phyloP scores from a whole-genome alignment of 2,888 invertebrate species.

The Drosophila anceps region DNA sequence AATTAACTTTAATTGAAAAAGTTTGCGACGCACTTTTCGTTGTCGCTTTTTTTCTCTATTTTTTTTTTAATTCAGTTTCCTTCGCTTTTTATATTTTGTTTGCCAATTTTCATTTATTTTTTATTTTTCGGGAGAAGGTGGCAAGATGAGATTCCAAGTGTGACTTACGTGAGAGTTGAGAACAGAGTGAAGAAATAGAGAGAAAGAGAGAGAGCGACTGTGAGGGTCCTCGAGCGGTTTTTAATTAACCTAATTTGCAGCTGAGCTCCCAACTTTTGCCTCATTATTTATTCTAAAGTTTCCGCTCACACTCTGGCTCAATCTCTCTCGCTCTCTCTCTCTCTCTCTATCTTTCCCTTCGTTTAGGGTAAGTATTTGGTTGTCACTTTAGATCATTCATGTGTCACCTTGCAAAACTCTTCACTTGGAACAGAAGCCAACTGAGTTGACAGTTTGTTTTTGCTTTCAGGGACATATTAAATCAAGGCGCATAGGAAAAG shows the following conservation, averaged over 20 bases:
- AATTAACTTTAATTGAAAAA: conserved; percentile 81
- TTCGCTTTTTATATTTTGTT: conserved; percentile 13
- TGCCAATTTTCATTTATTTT: conserved; percentile 20
- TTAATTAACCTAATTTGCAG: conserved; percentile 80
- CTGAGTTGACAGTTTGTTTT: conserved; percentile 1
- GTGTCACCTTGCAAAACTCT: conserved; percentile 34
- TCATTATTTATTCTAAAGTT: conserved; percentile 55
- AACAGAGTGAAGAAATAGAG: background rate
- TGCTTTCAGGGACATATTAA: conserved; percentile 27
- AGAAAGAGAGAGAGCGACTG: background rate
- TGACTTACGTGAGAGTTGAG: conserved; percentile 47
- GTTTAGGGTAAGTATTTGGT: conserved; percentile 1
- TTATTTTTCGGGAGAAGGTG: background rate
- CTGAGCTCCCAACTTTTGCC: conserved; percentile 53
- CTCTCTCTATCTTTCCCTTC: background rate
- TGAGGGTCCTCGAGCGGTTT: conserved; percentile 75
- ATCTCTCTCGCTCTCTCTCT: background rate
- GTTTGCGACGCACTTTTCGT: conserved; percentile 68
- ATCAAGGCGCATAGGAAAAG: background rate
- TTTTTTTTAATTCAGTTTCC: conserved; percentile 23
- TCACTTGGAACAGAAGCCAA: conserved; percentile 8
- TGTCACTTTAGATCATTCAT: conserved; percentile 42
- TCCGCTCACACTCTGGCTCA: background rate
- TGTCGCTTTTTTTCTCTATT: conserved; percentile 41
- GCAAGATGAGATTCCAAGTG: conserved; percentile 35